phyloP scores from a whole-genome alignment of 2,113 vertebrate species.

The Lagopus muta region DNA sequence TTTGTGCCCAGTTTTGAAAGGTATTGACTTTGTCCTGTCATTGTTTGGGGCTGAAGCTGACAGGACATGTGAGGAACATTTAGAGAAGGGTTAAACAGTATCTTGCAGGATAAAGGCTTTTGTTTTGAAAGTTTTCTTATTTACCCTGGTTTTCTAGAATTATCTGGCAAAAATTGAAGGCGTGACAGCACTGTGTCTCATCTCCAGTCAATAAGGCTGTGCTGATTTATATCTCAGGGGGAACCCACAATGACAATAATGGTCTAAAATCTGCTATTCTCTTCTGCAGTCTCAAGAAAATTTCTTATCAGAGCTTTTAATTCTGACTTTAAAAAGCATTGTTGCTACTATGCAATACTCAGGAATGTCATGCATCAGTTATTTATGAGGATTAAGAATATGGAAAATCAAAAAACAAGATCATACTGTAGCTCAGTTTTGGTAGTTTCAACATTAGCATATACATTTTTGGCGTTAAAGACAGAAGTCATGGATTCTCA shows the following conservation, averaged over 20 bases:
- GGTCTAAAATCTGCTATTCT: neutral
- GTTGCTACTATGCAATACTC: neutral
- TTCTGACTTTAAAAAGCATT: neutral
- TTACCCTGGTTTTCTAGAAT: neutral
- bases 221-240: neutral
- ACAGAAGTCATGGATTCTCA: neutral
- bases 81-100: neutral
- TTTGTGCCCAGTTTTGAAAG: neutral
- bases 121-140: neutral
- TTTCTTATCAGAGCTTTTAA: neutral
- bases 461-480: neutral
- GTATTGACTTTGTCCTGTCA: neutral
- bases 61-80: neutral
- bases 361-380: neutral
- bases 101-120: neutral
- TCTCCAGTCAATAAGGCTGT: neutral
- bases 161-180: neutral
- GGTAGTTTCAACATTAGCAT: neutral
- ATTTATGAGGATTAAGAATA: neutral
- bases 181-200: neutral
- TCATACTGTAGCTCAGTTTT: neutral
- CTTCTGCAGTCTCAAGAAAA: neutral
- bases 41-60: neutral
- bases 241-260: neutral
- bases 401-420: neutral